Percentiles rank a stretch among this genome's conserved stretches.
Conservation (phyloP, 2,113 vertebrate species). For the Callipepla californica region DNA sequence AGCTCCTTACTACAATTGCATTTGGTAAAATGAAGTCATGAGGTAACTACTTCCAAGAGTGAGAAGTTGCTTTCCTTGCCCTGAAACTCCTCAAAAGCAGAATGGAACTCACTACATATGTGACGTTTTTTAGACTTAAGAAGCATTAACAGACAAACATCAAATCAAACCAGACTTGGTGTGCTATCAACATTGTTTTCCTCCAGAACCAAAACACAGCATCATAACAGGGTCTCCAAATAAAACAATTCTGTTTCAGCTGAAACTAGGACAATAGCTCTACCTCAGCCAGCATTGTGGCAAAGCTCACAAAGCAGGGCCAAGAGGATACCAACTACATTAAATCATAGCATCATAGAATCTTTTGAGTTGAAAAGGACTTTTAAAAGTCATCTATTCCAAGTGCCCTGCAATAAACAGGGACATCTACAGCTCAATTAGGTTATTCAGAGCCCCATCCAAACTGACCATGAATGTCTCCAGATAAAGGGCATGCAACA, state of each 20-base stretch:
- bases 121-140: not conserved
- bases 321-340: not conserved
- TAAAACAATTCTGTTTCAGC: too few species aligned
- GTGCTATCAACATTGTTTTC: too few species aligned
- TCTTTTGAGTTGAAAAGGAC: too few species aligned
- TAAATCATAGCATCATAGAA: not conserved
- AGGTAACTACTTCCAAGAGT: not conserved
- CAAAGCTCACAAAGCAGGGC: not conserved
- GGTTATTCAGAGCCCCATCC: too few species aligned
- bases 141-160: not conserved
- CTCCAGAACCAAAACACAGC: too few species aligned
- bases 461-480: too few species aligned
- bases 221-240: too few species aligned
- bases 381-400: too few species aligned
- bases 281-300: not conserved
- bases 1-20: not conserved
- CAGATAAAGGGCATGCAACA: too few species aligned
- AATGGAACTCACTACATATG: not conserved
- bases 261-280: not conserved
- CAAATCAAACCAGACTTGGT: not conserved
- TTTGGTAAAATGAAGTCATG: not conserved
- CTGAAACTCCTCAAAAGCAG: not conserved
- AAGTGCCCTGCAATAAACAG: too few species aligned
- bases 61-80: not conserved
- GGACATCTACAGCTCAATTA: too few species aligned